phyloP scores from a whole-genome alignment of 1,140 invertebrate genomes.

The Stegodyphus mimosarum region DNA sequence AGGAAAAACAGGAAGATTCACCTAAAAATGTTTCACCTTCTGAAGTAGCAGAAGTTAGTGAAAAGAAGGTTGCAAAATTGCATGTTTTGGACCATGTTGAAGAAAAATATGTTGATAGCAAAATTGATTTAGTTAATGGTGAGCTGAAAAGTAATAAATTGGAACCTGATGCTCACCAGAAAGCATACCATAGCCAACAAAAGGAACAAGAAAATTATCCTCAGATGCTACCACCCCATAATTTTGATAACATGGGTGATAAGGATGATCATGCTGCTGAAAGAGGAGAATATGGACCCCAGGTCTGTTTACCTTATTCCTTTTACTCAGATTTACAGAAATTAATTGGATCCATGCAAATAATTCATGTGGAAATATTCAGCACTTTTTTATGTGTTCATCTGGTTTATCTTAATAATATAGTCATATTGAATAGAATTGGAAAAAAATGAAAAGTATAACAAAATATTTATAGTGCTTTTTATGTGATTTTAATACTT shows the following conservation, averaged over 20 bases:
- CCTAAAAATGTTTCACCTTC: slow-evolving; percentile 9
- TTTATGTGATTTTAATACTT: too few species aligned
- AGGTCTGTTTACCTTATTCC: slow-evolving; percentile 1
- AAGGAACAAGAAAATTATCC: slow-evolving; percentile 42
- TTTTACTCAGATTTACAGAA: too few species aligned
- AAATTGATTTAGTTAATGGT: background rate
- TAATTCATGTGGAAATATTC: background rate
- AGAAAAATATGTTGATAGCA: background rate
- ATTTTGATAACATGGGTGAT: slow-evolving; percentile 36
- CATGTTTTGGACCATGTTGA: background rate
- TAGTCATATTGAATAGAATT: too few species aligned
- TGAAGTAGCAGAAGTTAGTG: slow-evolving; percentile 30
- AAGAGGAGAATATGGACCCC: slow-evolving; percentile 51
- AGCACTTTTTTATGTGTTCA: background rate
- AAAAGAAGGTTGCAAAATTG: background rate
- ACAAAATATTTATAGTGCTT: too few species aligned
- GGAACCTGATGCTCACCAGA: background rate
- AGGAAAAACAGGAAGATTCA: slow-evolving; percentile 16
- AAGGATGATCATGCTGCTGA: slow-evolving; percentile 55
- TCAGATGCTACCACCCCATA: slow-evolving; percentile 29
- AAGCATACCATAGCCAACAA: background rate
- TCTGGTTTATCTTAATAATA: too few species aligned
- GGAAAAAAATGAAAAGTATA: too few species aligned
- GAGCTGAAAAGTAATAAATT: slow-evolving; percentile 5
- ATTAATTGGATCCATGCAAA: background rate